Percentiles rank a stretch among this genome's conserved stretches.
phyloP scores from a whole-genome alignment of 2,797 vertebrate species.

The Alcedo atthis region DNA sequence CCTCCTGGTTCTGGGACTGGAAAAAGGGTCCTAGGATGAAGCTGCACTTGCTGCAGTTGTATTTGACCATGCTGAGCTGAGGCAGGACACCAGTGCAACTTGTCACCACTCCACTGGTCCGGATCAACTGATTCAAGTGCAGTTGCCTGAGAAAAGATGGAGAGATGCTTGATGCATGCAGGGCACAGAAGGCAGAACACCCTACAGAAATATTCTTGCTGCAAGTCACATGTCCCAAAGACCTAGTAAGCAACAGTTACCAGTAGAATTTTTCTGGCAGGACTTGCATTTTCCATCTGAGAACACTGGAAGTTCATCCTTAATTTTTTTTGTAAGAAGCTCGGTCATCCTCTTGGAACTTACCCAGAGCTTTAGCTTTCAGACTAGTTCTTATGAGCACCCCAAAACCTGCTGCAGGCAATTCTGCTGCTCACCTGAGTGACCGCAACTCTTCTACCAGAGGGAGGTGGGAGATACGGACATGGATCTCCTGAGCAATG shows the following conservation, averaged over 20 bases:
- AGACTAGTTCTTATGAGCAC: background rate
- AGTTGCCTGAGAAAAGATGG: conserved; percentile 84
- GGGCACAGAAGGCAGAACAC: background rate
- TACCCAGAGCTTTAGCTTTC: background rate
- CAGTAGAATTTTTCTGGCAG: background rate
- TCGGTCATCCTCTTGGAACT: background rate
- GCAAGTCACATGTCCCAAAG: background rate
- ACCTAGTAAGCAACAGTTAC: background rate
- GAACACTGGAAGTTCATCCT: background rate
- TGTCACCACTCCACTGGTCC: conserved; percentile 95
- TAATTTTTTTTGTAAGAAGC: background rate
- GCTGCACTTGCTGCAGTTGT: conserved; percentile 96
- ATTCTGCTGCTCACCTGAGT: conserved; percentile 82
- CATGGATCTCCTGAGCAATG: conserved; percentile 93
- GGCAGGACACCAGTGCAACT: conserved; percentile 94
- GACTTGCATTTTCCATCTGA: background rate
- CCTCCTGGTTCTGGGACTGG: conserved; percentile 98
- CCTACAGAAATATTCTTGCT: background rate
- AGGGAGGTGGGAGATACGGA: conserved; percentile 94
- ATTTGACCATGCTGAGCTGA: conserved; percentile 97
- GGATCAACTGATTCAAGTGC: conserved; percentile 97
- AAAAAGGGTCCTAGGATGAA: conserved; percentile 95
- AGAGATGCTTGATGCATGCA: background rate
- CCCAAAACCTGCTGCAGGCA: background rate
- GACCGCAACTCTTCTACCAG: conserved; percentile 95